Evolutionary conservation across 2,888 invertebrate genomes (phyloP).

Genomic region (Amblyjoppa proteus): DNA sequence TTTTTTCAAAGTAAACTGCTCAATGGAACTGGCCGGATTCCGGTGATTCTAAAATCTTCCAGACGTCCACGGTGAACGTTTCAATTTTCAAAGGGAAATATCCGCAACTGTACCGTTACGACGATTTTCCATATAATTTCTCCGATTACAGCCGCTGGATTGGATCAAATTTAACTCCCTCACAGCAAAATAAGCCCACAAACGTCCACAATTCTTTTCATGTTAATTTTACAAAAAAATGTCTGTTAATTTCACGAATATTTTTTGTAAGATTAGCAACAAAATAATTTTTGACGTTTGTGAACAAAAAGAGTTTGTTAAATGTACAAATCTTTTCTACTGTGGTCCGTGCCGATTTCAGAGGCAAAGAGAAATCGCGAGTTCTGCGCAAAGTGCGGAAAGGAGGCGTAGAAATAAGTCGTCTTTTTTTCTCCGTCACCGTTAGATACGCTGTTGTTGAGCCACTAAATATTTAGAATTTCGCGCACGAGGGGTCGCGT

Average conservation of each 20-base stretch:
- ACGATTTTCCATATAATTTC: not conserved
- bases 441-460: conserved; percentile 18
- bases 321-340: too few species aligned
- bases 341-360: not conserved
- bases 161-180: not conserved
- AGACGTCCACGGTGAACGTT: not conserved
- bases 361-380: not conserved
- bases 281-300: too few species aligned
- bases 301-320: too few species aligned
- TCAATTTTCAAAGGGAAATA: conserved; percentile 25
- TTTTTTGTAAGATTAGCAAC: too few species aligned
- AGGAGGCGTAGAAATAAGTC: not conserved
- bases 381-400: not conserved
- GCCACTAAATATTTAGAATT: conserved; percentile 11
- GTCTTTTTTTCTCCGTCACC: not conserved
- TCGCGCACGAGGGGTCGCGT: conserved; percentile 35
- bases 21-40: conserved; percentile 28
- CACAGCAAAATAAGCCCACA: too few species aligned
- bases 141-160: not conserved
- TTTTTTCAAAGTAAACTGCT: conserved; percentile 9
- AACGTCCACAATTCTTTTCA: too few species aligned
- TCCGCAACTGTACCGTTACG: not conserved
- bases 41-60: not conserved
- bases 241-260: too few species aligned
- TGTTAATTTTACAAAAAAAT: too few species aligned